phyloP scores from a whole-genome alignment of 2,113 vertebrate species.

The Coptodon bakossiorum region DNA sequence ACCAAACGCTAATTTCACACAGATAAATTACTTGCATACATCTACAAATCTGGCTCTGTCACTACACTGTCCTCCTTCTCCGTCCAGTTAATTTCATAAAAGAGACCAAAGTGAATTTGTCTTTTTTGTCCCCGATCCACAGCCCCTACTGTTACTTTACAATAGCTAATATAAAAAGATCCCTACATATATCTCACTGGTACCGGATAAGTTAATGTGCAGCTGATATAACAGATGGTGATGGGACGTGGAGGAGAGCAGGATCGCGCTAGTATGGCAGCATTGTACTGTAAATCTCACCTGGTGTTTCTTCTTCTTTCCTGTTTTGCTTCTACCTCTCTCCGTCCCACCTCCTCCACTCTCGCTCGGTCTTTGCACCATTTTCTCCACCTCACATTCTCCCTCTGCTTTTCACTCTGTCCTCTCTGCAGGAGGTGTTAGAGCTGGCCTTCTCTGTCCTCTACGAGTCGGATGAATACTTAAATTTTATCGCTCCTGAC shows the following conservation, averaged over 20 bases:
- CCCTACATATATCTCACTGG: neutral
- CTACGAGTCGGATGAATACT: conserved; percentile 93
- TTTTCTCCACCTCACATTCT: neutral
- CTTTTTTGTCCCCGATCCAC: neutral
- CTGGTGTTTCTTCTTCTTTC: neutral
- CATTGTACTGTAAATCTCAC: conserved; percentile 6
- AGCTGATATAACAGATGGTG: conserved; percentile 12
- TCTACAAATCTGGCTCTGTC: neutral
- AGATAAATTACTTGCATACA: neutral
- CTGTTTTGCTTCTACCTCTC: neutral
- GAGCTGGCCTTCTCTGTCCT: conserved; percentile 97
- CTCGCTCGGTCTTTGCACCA: neutral
- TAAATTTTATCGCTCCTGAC: conserved; percentile 98
- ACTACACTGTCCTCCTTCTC: neutral
- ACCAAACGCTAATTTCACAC: conserved; percentile 7
- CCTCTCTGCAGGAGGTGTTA: conserved; percentile 84
- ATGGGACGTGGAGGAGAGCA: neutral
- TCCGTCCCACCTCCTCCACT: neutral
- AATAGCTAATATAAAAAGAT: neutral
- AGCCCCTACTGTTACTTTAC: neutral
- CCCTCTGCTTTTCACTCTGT: neutral
- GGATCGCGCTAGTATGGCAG: neutral
- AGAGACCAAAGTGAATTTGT: neutral
- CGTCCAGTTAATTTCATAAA: neutral
- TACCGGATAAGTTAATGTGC: neutral